These are phyloP conservation scores for Spicauda simplicius DNA, from an alignment of 2,888 invertebrate species.

Conservation along the genomic window DNA sequence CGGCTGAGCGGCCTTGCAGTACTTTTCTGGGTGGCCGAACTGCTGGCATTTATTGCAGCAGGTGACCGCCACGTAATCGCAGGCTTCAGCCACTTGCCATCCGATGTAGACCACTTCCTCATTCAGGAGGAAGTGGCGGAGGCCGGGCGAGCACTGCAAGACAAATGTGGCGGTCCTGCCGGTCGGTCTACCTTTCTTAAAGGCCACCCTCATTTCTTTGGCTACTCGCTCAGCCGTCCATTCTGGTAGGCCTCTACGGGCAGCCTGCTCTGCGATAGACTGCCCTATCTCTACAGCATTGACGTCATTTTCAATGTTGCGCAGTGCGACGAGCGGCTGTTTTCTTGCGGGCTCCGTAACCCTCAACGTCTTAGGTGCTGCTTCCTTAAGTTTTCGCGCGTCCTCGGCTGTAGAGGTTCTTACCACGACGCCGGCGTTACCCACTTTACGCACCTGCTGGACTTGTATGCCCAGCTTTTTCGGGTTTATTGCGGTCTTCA, in stretches of 20 bases:
- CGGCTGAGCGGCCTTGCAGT: conserved; percentile 24
- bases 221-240: background rate
- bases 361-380: background rate
- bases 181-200: background rate
- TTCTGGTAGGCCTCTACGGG: background rate
- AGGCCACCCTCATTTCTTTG: background rate
- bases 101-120: too few species aligned
- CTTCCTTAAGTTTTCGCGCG: background rate
- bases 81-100: too few species aligned
- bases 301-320: background rate
- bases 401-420: conserved; percentile 6
- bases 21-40: conserved; percentile 42
- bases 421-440: conserved; percentile 2
- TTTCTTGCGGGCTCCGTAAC: background rate
- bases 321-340: background rate
- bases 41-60: conserved; percentile 37
- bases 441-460: background rate
- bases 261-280: conserved; percentile 1
- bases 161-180: background rate
- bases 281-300: background rate
- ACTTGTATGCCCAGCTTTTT: background rate
- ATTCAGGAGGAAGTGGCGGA: background rate
- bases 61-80: too few species aligned
- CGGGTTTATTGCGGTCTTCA: background rate
- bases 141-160: conserved; percentile 7